phyloP scores from a whole-genome alignment of 2,797 vertebrate species.

The Peromyscus nudipes region DNA sequence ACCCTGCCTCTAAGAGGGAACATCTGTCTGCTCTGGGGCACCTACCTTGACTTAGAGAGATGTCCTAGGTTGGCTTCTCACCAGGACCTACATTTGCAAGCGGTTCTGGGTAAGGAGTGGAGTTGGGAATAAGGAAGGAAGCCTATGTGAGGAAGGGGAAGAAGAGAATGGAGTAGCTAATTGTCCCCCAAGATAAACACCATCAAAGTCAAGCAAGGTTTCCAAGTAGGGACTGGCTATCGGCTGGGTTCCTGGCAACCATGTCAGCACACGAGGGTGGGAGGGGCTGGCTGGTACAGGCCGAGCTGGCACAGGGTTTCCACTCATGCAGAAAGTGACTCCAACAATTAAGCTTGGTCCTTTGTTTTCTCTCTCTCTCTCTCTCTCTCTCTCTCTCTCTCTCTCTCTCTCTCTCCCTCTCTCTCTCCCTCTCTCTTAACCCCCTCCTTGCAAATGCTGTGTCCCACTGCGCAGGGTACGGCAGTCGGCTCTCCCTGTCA shows the following conservation, averaged over 20 bases:
- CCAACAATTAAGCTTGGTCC: slow-evolving; percentile 83
- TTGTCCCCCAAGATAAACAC: not conserved
- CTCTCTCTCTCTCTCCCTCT: not conserved
- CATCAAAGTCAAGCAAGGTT: slow-evolving; percentile 52
- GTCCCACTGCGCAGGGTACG: slow-evolving; percentile 89
- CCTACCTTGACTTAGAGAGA: slow-evolving; percentile 52
- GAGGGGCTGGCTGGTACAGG: slow-evolving; percentile 83
- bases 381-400: not conserved
- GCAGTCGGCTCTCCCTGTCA: slow-evolving; percentile 90
- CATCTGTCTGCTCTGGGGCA: slow-evolving; percentile 61
- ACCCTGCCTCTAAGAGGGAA: slow-evolving; percentile 66
- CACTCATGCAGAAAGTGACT: slow-evolving; percentile 85
- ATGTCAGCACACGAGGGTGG: slow-evolving; percentile 13
- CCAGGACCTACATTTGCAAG: slow-evolving; percentile 67
- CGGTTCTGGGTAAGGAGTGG: not conserved
- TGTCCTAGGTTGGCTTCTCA: slow-evolving; percentile 40
- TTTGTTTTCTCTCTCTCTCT: slow-evolving; percentile 6
- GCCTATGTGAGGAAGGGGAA: not conserved
- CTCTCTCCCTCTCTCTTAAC: not conserved
- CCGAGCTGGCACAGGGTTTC: slow-evolving; percentile 84
- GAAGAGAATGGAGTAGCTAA: no score
- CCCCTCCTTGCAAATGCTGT: slow-evolving; percentile 69
- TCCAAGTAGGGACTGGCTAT: not conserved
- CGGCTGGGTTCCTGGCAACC: slow-evolving; percentile 67
- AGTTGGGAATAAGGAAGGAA: not conserved